Percentiles rank a stretch among this genome's conserved stretches.
Conservation (phyloP, 2,113 vertebrate species). For the human (Homo sapiens) region GRCh38 chr17:53735501-53736000, state of each 20-base stretch:
- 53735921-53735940: not conserved
- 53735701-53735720: not conserved
- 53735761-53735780: not conserved
- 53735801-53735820: not conserved
- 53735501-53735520: not conserved
- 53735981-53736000: not conserved
- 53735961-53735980: not conserved
- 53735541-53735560: not conserved
- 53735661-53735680: not conserved
- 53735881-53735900: not conserved
- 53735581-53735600: not conserved
- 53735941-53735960: not conserved
- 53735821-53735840: not conserved
- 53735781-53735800: not conserved
- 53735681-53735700: not conserved
- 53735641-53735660: not conserved
- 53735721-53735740: not conserved
- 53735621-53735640: not conserved
- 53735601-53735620: not conserved
- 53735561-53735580: not conserved
- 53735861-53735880: not conserved
- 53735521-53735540: not conserved
- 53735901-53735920: not conserved
- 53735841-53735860: not conserved
- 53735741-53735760: not conserved